Evolutionary conservation across 2,113 vertebrate species (phyloP).

Genomic region (Leucopternis melanops): DNA sequence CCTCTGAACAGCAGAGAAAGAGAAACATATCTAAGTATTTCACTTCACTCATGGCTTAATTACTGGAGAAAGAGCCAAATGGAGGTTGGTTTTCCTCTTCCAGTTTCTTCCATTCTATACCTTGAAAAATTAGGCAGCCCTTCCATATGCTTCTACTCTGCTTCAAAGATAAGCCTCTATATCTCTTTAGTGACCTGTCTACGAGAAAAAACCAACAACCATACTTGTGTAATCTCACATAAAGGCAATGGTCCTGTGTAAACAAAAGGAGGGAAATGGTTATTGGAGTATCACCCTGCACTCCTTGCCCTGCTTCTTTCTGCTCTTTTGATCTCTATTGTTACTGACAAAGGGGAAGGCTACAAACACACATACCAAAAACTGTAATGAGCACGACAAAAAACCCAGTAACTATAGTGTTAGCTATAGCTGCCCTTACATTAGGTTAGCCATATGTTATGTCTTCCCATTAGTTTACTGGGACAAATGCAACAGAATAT

Average conservation of each 20-base stretch:
- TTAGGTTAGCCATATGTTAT: background rate
- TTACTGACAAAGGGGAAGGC: conserved; percentile 9
- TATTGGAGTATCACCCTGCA: background rate
- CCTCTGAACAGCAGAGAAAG: conserved; percentile 12
- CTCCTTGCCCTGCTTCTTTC: background rate
- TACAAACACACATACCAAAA: background rate
- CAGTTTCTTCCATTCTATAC: background rate
- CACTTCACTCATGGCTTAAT: background rate
- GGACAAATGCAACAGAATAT: background rate
- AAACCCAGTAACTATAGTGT: background rate
- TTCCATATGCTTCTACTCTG: conserved; percentile 13
- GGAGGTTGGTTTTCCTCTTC: background rate
- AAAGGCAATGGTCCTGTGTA: conserved; percentile 13
- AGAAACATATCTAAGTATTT: conserved; percentile 4
- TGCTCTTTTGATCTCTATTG: background rate
- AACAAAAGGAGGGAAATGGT: conserved; percentile 5
- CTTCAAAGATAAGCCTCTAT: conserved; percentile 34
- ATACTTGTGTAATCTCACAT: conserved; percentile 53
- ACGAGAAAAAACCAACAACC: background rate
- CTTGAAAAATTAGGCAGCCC: conserved; percentile 47
- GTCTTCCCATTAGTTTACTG: background rate
- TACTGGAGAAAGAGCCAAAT: conserved; percentile 44
- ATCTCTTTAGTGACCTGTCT: conserved; percentile 12
- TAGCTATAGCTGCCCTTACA: background rate
- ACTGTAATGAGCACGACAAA: background rate